Conservation (phyloP, 2,113 vertebrate species). For the Oxygymnocypris stewartii region DNA sequence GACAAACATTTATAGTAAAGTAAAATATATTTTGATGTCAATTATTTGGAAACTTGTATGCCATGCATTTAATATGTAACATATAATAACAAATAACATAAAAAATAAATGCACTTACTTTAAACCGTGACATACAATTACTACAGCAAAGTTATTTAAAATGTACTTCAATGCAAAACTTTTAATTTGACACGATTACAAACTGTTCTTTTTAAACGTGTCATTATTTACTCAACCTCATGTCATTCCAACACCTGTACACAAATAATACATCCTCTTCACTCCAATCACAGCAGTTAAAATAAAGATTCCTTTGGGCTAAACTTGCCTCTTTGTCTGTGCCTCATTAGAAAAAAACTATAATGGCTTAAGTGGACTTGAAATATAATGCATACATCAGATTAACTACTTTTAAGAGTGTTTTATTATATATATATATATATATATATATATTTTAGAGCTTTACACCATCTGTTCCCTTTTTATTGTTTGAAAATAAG, state of each 20-base stretch:
- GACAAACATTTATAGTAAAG: background rate
- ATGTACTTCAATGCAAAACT: background rate
- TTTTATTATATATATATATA: background rate
- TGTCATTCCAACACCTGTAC: background rate
- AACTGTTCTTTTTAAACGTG: background rate
- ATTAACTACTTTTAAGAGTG: background rate
- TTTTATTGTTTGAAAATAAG: background rate
- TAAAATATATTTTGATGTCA: background rate
- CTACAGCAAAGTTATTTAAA: background rate
- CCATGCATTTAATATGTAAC: background rate
- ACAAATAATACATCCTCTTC: background rate
- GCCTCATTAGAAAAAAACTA: background rate
- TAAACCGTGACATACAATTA: background rate
- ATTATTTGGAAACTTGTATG: background rate
- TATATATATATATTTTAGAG: background rate
- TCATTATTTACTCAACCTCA: background rate
- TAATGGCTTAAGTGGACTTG: background rate
- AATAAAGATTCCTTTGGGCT: background rate
- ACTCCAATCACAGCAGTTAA: background rate
- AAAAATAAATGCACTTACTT: background rate
- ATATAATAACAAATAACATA: background rate
- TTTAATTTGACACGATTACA: background rate
- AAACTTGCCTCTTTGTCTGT: background rate
- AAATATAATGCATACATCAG: background rate
- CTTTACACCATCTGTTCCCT: background rate